Conservation (phyloP, 2,113 vertebrate genomes). For the Odontesthes bonariensis region DNA sequence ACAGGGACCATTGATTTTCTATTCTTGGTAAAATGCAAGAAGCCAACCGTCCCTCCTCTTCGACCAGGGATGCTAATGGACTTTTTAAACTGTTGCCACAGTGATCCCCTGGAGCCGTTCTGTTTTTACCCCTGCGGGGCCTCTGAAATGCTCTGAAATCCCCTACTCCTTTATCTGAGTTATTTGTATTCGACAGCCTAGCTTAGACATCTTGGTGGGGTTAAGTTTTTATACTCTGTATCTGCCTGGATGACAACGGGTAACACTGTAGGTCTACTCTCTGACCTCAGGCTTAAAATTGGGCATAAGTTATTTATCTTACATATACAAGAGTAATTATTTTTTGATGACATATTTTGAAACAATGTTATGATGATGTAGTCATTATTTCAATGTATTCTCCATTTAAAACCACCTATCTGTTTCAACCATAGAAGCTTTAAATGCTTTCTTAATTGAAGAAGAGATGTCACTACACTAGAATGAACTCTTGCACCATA, state of each 20-base stretch:
- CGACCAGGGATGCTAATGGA: slow-evolving; percentile 69
- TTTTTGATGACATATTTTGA: background rate
- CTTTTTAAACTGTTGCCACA: slow-evolving; percentile 64
- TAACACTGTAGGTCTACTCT: slow-evolving; percentile 4
- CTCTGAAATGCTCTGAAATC: slow-evolving; percentile 42
- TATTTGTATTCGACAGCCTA: slow-evolving; percentile 45
- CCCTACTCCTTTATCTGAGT: slow-evolving; percentile 40
- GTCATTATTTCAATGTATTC: background rate
- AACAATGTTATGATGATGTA: background rate
- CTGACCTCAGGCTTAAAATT: slow-evolving; percentile 1
- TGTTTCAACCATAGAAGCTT: background rate
- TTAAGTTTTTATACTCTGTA: slow-evolving; percentile 16
- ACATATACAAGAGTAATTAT: background rate
- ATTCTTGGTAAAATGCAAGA: slow-evolving; percentile 60
- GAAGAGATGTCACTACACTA: slow-evolving; percentile 26
- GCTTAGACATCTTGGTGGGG: slow-evolving; percentile 14
- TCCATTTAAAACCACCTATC: background rate
- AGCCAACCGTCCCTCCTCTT: slow-evolving; percentile 65
- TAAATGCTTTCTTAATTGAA: slow-evolving; percentile 38
- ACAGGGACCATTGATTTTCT: slow-evolving; percentile 77
- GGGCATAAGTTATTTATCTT: background rate
- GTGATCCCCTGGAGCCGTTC: slow-evolving; percentile 33
- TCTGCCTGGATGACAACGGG: slow-evolving; percentile 4
- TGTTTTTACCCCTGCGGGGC: slow-evolving; percentile 42
- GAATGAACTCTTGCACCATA: slow-evolving; percentile 24